Percentiles rank a stretch among this genome's conserved stretches.
phyloP scores from a whole-genome alignment of 2,888 invertebrate species.

The Calephelis perditalis region DNA sequence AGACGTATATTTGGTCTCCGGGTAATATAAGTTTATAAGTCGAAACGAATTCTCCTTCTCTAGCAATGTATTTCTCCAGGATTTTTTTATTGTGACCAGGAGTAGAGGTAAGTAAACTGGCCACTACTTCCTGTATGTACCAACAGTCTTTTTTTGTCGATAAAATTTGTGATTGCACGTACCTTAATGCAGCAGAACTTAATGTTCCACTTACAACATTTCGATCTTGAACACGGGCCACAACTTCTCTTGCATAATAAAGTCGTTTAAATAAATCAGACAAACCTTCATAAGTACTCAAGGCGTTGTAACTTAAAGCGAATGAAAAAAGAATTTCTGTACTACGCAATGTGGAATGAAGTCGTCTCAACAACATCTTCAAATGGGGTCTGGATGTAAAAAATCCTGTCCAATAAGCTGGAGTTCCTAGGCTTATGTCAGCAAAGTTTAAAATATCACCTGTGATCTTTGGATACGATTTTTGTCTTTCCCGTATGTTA shows the following conservation, averaged over 20 bases:
- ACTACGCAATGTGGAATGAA: conserved; percentile 87
- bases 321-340: conserved; percentile 92
- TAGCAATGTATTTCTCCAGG: conserved; percentile 57
- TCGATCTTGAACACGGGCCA: conserved; percentile 95
- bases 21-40: conserved; percentile 67
- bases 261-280: conserved; percentile 67
- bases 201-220: conserved; percentile 98
- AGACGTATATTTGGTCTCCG: conserved; percentile 84
- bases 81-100: conserved; percentile 83
- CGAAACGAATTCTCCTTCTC: conserved; percentile 60
- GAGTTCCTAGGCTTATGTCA: conserved; percentile 89
- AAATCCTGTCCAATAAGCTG: conserved; percentile 98
- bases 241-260: conserved; percentile 83
- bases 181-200: conserved; percentile 89
- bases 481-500: conserved; percentile 80
- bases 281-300: conserved; percentile 70
- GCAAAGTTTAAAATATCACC: conserved; percentile 98
- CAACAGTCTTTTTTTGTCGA: conserved; percentile 55
- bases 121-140: conserved; percentile 57
- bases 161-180: conserved; percentile 84
- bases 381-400: conserved; percentile 92
- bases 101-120: conserved; percentile 82
- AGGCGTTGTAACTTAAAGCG: conserved; percentile 81
- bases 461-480: conserved; percentile 82
- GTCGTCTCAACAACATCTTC: conserved; percentile 88